Percentiles rank a stretch among this genome's conserved stretches.
Evolutionary conservation across 2,888 invertebrate genomes (phyloP).

Genomic region (Litoditis marina): DNA sequence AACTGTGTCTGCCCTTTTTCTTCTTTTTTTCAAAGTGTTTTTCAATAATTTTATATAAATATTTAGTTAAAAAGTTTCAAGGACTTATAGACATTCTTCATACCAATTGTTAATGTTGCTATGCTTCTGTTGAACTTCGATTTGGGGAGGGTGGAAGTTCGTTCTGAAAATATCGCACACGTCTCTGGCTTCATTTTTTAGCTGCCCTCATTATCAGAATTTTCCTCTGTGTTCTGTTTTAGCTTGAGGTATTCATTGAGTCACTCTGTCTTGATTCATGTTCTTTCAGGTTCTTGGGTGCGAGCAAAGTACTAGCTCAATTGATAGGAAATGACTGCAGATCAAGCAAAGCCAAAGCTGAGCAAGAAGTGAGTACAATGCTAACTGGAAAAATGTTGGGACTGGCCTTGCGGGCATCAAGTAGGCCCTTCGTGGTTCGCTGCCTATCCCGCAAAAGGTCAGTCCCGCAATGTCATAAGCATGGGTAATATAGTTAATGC

Average conservation of each 20-base stretch:
- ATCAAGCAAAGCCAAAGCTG: constrained; percentile 13
- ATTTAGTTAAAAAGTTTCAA: background rate
- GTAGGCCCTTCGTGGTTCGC: background rate
- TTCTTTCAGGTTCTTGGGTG: too few species aligned
- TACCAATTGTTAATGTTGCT: too few species aligned
- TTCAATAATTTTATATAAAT: background rate
- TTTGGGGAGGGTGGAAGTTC: too few species aligned
- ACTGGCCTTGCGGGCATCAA: background rate
- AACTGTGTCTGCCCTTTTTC: too few species aligned
- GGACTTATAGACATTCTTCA: background rate
- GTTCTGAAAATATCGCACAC: too few species aligned
- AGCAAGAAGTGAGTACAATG: constrained; percentile 25
- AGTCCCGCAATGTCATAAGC: too few species aligned
- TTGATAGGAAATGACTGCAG: background rate
- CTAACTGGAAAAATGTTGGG: constrained; percentile 8
- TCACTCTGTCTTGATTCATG: background rate
- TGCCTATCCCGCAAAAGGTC: constrained; percentile 8
- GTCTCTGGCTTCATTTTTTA: background rate
- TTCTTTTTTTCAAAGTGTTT: too few species aligned
- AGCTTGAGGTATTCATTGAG: constrained; percentile 1
- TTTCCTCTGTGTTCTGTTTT: too few species aligned
- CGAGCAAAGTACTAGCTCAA: too few species aligned
- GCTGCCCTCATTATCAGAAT: too few species aligned
- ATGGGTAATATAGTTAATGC: too few species aligned
- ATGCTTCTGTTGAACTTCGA: too few species aligned